phyloP scores from a whole-genome alignment of 2,113 vertebrate species.

The Rhinopomastus cyanomelas region DNA sequence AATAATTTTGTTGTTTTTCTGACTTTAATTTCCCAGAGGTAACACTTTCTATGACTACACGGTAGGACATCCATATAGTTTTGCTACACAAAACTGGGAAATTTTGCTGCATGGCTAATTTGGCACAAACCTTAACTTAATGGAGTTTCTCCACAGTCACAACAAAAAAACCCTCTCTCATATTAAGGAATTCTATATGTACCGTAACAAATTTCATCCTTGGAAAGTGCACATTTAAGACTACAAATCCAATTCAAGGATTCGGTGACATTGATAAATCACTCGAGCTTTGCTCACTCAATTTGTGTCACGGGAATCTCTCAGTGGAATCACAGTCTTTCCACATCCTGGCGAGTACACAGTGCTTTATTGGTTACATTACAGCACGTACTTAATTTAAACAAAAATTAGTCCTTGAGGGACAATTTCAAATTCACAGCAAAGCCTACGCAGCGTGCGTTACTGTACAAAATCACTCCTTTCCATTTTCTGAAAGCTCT shows the following conservation, averaged over 20 bases:
- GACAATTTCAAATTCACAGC: conserved; percentile 21
- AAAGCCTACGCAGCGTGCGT: neutral
- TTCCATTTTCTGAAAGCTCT: neutral
- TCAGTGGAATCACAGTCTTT: conserved; percentile 23
- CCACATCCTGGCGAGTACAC: neutral
- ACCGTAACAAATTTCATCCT: conserved; percentile 33
- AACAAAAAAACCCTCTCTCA: neutral
- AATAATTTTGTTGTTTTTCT: neutral
- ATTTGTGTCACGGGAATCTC: conserved; percentile 35
- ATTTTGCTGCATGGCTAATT: conserved; percentile 17
- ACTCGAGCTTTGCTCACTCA: conserved; percentile 49
- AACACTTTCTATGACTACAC: conserved; percentile 20
- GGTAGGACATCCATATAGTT: conserved; percentile 14
- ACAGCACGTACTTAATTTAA: conserved; percentile 59
- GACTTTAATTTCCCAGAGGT: conserved; percentile 30
- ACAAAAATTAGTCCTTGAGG: conserved; percentile 49
- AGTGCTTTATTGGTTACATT: conserved; percentile 1
- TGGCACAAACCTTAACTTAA: conserved; percentile 43
- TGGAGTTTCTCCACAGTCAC: neutral
- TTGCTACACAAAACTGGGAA: conserved; percentile 1
- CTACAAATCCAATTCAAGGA: conserved; percentile 50
- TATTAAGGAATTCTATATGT: neutral
- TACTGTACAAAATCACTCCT: conserved; percentile 28
- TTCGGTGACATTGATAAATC: conserved; percentile 61
- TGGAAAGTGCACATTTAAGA: conserved; percentile 47